A percentile compares a stretch with the other conserved stretches of the same genome.
Conservation (phyloP, 2,888 invertebrate genomes). For the Apantesis nais region DNA sequence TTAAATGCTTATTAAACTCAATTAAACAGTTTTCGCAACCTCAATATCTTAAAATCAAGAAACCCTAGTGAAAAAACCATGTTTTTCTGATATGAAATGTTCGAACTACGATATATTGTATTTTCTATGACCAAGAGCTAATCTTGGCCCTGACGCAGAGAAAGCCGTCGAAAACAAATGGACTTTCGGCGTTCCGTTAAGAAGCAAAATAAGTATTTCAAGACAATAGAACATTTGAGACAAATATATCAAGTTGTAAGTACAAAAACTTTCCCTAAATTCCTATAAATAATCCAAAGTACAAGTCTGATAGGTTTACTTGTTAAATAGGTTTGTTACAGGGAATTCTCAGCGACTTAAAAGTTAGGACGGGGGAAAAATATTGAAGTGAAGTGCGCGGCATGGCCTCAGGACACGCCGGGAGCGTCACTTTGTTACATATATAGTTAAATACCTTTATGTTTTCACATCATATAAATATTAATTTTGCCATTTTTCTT, state of each 20-base stretch:
- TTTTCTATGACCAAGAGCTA: not conserved
- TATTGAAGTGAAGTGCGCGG: slow-evolving; percentile 66
- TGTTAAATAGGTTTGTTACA: slow-evolving; percentile 57
- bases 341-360: slow-evolving; percentile 56
- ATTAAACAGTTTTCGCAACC: not conserved
- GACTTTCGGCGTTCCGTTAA: slow-evolving; percentile 1
- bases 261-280: slow-evolving; percentile 21
- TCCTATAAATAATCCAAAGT: slow-evolving; percentile 29
- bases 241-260: slow-evolving; percentile 13
- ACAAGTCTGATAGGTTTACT: slow-evolving; percentile 38
- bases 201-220: slow-evolving; percentile 9
- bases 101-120: not conserved
- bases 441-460: slow-evolving; percentile 64
- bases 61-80: not conserved
- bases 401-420: slow-evolving; percentile 54
- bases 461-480: slow-evolving; percentile 74
- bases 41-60: not conserved
- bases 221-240: slow-evolving; percentile 12
- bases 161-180: not conserved
- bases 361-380: slow-evolving; percentile 70
- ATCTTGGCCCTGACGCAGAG: not conserved
- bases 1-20: not conserved
- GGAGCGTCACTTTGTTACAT: slow-evolving; percentile 54
- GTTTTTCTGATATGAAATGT: not conserved
- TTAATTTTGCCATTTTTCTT: slow-evolving; percentile 67